Evolutionary conservation across 2,113 vertebrate genomes (phyloP), one percentile per base, ranked within the genome.

Genomic region (Abramis brama): DNA sequence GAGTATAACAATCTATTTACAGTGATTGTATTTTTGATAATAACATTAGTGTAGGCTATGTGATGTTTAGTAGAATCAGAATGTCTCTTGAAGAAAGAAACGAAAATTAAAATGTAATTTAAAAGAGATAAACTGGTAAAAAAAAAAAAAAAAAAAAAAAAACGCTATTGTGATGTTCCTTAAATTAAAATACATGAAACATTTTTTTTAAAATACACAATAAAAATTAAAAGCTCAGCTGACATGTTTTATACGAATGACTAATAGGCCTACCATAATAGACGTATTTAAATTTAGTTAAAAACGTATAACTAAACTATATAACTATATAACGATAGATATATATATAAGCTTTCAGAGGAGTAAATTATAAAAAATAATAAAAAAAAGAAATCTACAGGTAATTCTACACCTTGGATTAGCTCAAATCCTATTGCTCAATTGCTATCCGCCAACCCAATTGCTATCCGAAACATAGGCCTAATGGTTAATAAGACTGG

Each of bases 1-100:
- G 96, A 98, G 97, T 98, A 17, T 71, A 5, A 17, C 5, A 43
- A 19, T 47, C 1, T 15, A 15, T 33, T 33, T 23, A 33, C n/a
- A 23, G 19, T 59, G 23, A 27, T 15, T 50, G n/a, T 55, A 27
- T 77, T 30, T 50, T 50, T 75, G 3, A 36, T 19, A 30, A 33
- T 8, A 33, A 9, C 64, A 9, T 68, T 33, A 33, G 13, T 7
- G 39, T 2, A 52, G 50, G 19, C 19, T 23, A 9, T 71, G 68
- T 23, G 6, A 71, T 47, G 11, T 45, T 74, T 13, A 45, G 23
- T 6, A 12, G 21, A 73, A 43, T 10, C 9, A 43, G 9, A n/a
- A 74, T 74, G 2, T 39, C 33, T 19, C 4, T 47, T 21, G 43
- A 74, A 47, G 23, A 74, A 74, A 47, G 43, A 39, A 39, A 39